Percentiles rank a stretch among this genome's conserved stretches.
Evolutionary conservation across 1,140 invertebrate genomes (phyloP).

Genomic region (Drosophila serrata): DNA sequence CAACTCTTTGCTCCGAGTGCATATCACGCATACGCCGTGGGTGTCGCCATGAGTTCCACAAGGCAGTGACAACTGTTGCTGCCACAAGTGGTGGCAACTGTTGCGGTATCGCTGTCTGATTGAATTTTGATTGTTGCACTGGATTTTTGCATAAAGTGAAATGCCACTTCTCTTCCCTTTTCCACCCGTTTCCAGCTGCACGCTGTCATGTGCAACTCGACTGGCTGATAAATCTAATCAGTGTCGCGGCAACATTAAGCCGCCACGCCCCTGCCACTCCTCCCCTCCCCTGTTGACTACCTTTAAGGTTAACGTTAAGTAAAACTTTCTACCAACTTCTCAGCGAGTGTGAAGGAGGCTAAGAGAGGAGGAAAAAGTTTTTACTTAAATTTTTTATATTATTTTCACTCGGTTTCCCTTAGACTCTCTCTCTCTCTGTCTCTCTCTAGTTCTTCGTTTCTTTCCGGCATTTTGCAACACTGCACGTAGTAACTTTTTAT

Average conservation of each 20-base stretch:
- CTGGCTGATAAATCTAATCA: slow-evolving; percentile 80
- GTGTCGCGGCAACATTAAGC: slow-evolving; percentile 72
- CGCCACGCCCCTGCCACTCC: slow-evolving; percentile 11
- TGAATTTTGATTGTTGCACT: slow-evolving; percentile 75
- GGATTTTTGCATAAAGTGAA: slow-evolving; percentile 69
- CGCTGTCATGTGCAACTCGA: slow-evolving; percentile 66
- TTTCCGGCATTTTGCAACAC: slow-evolving; percentile 47
- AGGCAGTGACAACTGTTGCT: slow-evolving; percentile 77
- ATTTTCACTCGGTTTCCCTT: slow-evolving; percentile 30
- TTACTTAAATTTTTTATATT: slow-evolving; percentile 67
- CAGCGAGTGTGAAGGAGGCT: slow-evolving; percentile 33
- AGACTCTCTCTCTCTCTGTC: neutral
- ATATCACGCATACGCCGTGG: slow-evolving; percentile 63
- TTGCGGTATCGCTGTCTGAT: slow-evolving; percentile 73
- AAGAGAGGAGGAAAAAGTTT: slow-evolving; percentile 59
- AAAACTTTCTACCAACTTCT: slow-evolving; percentile 69
- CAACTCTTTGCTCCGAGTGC: slow-evolving; percentile 10
- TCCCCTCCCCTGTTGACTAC: slow-evolving; percentile 27
- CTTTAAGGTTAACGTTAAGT: slow-evolving; percentile 70
- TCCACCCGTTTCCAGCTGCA: slow-evolving; percentile 1
- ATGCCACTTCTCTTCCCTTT: slow-evolving; percentile 1
- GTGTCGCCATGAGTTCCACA: slow-evolving; percentile 41
- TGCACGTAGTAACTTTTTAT: slow-evolving; percentile 79
- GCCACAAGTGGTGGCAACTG: slow-evolving; percentile 69
- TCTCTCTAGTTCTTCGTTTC: neutral